Conservation (phyloP, 2,113 vertebrate species). For the Meles meles region DNA sequence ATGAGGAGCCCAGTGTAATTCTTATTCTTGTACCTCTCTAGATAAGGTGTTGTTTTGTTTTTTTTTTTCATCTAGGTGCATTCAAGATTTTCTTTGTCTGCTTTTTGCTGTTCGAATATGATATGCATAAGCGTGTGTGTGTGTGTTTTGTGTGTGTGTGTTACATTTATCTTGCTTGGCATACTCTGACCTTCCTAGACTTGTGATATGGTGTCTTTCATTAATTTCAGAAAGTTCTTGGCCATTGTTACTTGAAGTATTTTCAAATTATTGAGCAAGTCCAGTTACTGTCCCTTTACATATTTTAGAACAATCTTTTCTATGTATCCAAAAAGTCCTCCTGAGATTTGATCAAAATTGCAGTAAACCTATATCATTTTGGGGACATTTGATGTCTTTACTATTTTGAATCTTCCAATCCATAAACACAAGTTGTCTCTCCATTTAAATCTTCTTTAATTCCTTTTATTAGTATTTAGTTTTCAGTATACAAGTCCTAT, state of each 20-base stretch:
- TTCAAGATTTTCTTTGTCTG: slow-evolving; percentile 24
- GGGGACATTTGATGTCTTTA: not conserved
- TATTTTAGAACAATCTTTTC: not conserved
- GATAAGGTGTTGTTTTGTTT: not conserved
- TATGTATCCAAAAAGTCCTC: not conserved
- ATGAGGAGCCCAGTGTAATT: not conserved
- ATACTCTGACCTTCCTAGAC: not conserved
- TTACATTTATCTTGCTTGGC: not conserved
- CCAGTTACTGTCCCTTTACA: not conserved
- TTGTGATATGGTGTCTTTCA: not conserved
- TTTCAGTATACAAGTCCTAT: not conserved
- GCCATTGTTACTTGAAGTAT: not conserved
- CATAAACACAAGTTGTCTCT: not conserved
- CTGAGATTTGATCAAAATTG: not conserved
- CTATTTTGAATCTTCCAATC: not conserved
- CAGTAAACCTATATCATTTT: not conserved
- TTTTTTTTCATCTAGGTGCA: not conserved
- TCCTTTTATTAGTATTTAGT: not conserved
- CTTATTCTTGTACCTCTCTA: not conserved
- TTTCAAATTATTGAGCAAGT: not conserved
- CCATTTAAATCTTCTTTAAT: not conserved
- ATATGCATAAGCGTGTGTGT: not conserved
- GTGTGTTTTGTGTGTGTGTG: not conserved
- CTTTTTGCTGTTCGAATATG: not conserved
- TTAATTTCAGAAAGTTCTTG: not conserved